phyloP scores from a whole-genome alignment of 2,113 vertebrate species.

The Terrapene triunguis region DNA sequence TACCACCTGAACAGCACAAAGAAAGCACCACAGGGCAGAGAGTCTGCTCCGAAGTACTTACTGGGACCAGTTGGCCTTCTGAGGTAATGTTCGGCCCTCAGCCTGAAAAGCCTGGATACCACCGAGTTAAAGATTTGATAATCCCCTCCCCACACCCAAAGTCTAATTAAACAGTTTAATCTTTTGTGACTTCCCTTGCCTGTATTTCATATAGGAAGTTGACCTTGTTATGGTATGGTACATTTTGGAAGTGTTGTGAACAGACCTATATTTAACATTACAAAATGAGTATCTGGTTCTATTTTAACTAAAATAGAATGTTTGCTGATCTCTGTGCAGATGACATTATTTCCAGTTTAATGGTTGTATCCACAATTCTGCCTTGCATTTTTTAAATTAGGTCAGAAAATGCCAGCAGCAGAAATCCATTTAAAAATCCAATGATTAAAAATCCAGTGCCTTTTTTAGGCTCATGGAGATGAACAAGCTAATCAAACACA shows the following conservation, averaged over 20 bases:
- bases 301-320: background rate
- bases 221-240: background rate
- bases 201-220: background rate
- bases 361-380: conserved; percentile 58
- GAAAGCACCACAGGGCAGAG: background rate
- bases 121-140: background rate
- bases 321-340: conserved; percentile 3
- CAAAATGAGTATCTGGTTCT: background rate
- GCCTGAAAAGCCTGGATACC: background rate
- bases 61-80: background rate
- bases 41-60: background rate
- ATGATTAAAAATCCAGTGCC: conserved; percentile 32
- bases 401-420: conserved; percentile 74
- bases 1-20: background rate
- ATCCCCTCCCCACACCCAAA: background rate
- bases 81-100: background rate
- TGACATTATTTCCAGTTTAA: conserved; percentile 64
- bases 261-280: background rate
- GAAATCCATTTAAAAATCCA: conserved; percentile 76
- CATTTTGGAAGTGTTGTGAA: background rate
- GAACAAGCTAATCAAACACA: conserved; percentile 60
- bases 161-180: background rate
- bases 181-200: background rate
- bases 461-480: conserved; percentile 67
- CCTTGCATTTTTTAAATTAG: conserved; percentile 62